Conservation (phyloP, 2,113 vertebrate genomes). For the Chionis minor region DNA sequence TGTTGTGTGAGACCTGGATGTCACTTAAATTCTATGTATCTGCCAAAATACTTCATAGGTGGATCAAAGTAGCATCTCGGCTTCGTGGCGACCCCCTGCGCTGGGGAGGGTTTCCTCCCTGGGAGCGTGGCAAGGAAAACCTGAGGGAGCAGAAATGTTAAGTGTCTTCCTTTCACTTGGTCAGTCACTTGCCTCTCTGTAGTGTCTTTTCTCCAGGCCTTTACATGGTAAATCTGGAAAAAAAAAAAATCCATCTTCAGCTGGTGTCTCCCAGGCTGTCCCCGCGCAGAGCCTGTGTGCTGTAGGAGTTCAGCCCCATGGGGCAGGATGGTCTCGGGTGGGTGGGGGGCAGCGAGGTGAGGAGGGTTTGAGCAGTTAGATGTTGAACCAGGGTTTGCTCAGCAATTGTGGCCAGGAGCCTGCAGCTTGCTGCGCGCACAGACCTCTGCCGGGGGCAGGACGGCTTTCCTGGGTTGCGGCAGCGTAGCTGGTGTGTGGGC, state of each 20-base stretch:
- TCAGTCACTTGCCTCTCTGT: background rate
- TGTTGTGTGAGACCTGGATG: background rate
- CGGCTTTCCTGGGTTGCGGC: accelerated
- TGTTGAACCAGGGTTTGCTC: background rate
- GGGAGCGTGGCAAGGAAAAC: background rate
- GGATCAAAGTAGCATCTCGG: background rate
- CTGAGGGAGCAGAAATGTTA: background rate
- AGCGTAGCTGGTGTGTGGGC: accelerated
- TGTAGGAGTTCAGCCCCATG: accelerated
- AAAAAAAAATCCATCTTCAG: background rate
- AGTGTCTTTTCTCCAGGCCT: background rate
- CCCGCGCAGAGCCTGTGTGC: background rate
- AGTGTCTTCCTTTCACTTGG: background rate
- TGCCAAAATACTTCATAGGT: background rate
- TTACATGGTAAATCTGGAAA: background rate
- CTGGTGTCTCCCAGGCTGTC: background rate
- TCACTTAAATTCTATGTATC: background rate
- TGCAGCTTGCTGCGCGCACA: background rate
- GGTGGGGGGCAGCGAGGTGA: accelerated
- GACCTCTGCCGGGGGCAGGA: accelerated
- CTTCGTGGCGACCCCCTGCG: background rate
- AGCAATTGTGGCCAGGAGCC: background rate
- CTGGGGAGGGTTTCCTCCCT: background rate
- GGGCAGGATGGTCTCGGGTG: background rate
- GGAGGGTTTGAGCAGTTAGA: background rate